Base-by-base conservation (phyloP, 2,113 vertebrate genomes). In the Carassius carassius region DNA sequence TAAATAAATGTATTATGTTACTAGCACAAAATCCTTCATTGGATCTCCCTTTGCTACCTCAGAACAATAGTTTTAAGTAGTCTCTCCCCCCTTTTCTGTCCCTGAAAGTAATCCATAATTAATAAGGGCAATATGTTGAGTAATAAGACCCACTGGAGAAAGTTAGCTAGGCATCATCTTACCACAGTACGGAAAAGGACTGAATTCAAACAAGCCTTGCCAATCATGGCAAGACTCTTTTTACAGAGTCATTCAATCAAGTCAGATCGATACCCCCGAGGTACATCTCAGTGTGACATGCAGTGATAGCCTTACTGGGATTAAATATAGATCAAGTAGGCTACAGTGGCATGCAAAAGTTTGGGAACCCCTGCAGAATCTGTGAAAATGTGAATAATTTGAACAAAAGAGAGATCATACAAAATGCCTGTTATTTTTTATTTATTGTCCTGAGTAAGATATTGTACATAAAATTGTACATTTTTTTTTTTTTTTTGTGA, bases 61-160 rank as follows among this genome's bases (percentile, higher is more conserved):
- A 49, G 16, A 76, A 63, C 72, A 51, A 76, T 60, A 8, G 16
- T 37, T 83, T 73, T 16, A 29, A 81, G 37, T 81, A 51, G n/a
- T 44, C 25, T 72, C n/a, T 23, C 44, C 67, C 29, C 83, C 72
- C 81, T 83, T 29, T 11, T 63, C 85, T 84, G 81, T 82, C 85
- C 79, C 73, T 86, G 32, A 7, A 88, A 72, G 76, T 82, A 49
- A 90, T 91, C 25, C 84, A 92, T 92, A 91, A 93, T 92, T 93
- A 88, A 94, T 91, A 72, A 88, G 81, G 84, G 76, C 47, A 63
- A 89, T 91, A 87, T 89, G 77, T 88, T 84, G n/a, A 79, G 85
- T 88, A 90, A 91, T 29, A 35, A 8, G 85, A 91, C 78, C 81
- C 70, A 73, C 63, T 37, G 80, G 78, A 75, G 56, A 58, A 32